A percentile compares a stretch with the other conserved stretches of the same genome.
Conservation (phyloP, 2,113 vertebrate species). For the Okapia johnstoni region DNA sequence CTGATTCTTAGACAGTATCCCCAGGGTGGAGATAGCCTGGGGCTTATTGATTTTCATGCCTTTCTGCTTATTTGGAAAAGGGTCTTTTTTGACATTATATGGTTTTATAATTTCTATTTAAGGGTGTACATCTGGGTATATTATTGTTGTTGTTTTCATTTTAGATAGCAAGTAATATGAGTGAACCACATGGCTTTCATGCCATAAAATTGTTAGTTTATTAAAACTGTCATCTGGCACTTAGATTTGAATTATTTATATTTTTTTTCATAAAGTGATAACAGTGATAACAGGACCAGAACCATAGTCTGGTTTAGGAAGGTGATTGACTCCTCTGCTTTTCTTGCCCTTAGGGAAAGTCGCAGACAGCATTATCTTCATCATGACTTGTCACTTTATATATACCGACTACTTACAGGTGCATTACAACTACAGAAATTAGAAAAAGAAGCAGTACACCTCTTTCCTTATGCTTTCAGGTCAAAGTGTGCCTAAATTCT, state of each 20-base stretch:
- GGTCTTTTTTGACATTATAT: neutral
- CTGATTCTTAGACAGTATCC: neutral
- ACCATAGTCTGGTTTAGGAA: neutral
- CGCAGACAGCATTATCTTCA: neutral
- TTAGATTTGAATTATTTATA: constrained; percentile 36
- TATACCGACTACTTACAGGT: neutral
- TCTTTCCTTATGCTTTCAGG: neutral
- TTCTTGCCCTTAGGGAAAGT: neutral
- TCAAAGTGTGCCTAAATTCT: neutral
- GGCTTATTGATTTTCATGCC: neutral
- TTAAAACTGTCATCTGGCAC: neutral
- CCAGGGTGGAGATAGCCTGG: neutral
- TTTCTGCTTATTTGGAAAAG: neutral
- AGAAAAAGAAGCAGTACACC: neutral
- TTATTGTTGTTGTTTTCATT: neutral
- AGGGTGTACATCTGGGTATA: neutral
- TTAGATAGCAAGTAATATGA: neutral
- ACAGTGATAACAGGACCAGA: neutral
- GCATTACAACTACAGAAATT: neutral
- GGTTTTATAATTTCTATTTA: constrained; percentile 1
- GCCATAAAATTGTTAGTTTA: neutral
- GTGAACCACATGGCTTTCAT: neutral
- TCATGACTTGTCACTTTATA: neutral
- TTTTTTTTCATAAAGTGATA: neutral
- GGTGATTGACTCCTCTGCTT: neutral